These are phyloP conservation scores for Fulica atra DNA, from an alignment of 2,113 vertebrate genomes.

Conservation along the genomic window DNA sequence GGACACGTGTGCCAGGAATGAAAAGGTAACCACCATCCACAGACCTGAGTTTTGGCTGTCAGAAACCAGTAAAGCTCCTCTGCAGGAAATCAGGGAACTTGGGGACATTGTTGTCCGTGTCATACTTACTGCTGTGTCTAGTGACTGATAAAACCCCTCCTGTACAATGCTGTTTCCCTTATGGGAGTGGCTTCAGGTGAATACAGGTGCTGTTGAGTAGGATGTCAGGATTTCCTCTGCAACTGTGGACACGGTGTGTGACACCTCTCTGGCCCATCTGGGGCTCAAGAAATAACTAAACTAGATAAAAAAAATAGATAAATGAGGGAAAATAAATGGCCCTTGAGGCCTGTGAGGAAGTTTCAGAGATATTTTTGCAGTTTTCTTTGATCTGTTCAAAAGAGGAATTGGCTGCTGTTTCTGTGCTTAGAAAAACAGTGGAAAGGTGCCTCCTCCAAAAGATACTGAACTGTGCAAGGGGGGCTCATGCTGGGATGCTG, in stretches of 20 bases:
- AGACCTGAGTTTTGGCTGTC: not conserved
- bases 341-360: not conserved
- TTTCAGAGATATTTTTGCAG: not conserved
- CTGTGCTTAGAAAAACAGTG: not conserved
- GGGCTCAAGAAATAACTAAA: not conserved
- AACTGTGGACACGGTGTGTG: not conserved
- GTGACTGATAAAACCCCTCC: not conserved
- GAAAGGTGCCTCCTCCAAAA: not conserved
- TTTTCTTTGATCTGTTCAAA: not conserved
- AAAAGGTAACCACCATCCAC: not conserved
- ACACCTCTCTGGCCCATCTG: not conserved
- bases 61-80: not conserved
- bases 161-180: not conserved
- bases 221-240: not conserved
- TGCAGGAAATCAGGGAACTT: not conserved
- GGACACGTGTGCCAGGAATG: fast-evolving
- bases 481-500: not conserved
- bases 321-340: not conserved
- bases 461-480: not conserved
- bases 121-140: not conserved
- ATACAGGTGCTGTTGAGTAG: not conserved
- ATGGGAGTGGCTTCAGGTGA: not conserved
- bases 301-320: not conserved
- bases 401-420: not conserved
- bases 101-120: not conserved